A percentile compares a stretch with the other conserved stretches of the same genome.
Conservation (phyloP, 2,888 invertebrate genomes). For the Clunio marinus region DNA sequence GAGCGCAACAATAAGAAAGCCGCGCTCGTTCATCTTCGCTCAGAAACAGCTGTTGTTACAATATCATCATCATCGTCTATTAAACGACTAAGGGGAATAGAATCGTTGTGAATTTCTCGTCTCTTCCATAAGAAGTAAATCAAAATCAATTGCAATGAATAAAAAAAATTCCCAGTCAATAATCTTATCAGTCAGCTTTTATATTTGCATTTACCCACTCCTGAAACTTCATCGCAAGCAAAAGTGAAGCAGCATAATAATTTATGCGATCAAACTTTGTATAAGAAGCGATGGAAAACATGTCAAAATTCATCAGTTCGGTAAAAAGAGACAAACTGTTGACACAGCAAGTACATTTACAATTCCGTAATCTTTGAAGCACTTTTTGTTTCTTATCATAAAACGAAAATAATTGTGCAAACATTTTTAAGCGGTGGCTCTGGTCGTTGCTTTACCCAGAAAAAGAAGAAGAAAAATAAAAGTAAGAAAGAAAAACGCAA, state of each 20-base stretch:
- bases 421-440: neutral
- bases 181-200: neutral
- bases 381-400: slow-evolving; percentile 8
- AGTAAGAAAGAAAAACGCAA: no score
- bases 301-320: no score
- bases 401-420: neutral
- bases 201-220: neutral
- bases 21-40: neutral
- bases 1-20: neutral
- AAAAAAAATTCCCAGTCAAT: neutral
- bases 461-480: no score
- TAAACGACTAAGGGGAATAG: no score
- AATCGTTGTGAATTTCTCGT: no score
- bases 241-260: neutral
- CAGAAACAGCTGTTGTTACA: neutral
- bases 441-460: neutral
- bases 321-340: no score
- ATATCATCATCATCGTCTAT: no score
- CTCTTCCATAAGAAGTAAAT: no score
- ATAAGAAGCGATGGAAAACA: neutral
- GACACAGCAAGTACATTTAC: neutral
- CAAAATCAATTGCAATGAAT: no score
- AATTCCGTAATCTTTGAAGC: neutral
- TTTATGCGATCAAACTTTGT: no score
- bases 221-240: neutral